Evolutionary conservation across 1,140 invertebrate species (phyloP), one percentile per base, ranked within the genome.

Genomic region (Heliconius hewitsoni): DNA sequence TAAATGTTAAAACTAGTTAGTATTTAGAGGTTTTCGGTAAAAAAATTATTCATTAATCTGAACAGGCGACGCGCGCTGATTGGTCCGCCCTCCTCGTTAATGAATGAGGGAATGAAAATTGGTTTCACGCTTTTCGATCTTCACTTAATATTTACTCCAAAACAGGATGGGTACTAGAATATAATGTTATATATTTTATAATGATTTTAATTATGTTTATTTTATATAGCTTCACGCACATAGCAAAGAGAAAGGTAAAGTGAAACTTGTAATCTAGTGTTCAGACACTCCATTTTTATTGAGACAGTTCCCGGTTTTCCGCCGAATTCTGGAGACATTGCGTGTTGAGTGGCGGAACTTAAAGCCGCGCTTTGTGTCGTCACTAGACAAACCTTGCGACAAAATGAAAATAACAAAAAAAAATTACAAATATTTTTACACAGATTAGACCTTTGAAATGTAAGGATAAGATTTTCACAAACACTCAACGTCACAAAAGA

Each of bases 11-110:
- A 18, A 71, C n/a, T 71, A 71, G 18, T 19, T 72, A 39, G 42
- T 76, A 50, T 76, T 76, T 76, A 71, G 57, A 34, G 66, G 60
- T 71, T 72, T 39, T 71, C 3, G 34, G 34, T 75, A 60, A 71
- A 75, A 82, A 81, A 81, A 66, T 82, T 70, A 82, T 77, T 81
- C 83, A 82, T 84, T 84, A 84, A 84, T 81, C 74, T 77, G 78
- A 78, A 76, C 73, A 71, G 76, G 57, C 71, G 73, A 76, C 46
- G 52, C 80, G 60, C 27, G 66, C n/a, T 72, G 77, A 76, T 76
- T 76, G 74, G 74, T 57, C 73, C 74, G 74, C 46, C 66, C 72
- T 66, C 78, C 57, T 75, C 75, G 39, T 57, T 75, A 79, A 79
- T 79, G 46, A 79, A 71, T 34, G 73, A 75, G 27, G 60, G 73